Percentiles rank a stretch among this genome's conserved stretches.
phyloP scores from a whole-genome alignment of 2,113 vertebrate genomes.

The Ramphastos sulfuratus region DNA sequence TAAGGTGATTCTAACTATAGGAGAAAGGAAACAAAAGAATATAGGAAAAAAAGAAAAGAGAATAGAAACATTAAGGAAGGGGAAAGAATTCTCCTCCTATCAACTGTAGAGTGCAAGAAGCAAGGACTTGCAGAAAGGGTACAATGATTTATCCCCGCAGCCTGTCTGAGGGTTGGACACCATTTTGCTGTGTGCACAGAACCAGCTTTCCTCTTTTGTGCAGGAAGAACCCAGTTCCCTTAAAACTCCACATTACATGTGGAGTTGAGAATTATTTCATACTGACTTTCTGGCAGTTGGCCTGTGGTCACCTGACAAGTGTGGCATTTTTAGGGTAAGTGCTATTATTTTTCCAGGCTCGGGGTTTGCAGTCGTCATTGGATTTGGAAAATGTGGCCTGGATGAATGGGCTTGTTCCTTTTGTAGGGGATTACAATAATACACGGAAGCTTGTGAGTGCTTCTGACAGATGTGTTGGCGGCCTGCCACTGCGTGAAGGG shows the following conservation, averaged over 20 bases:
- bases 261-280: background rate
- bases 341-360: slow-evolving; percentile 68
- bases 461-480: slow-evolving; percentile 88
- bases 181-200: background rate
- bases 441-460: slow-evolving; percentile 84
- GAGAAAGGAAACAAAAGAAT: background rate
- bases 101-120: background rate
- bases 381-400: slow-evolving; percentile 78
- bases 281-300: slow-evolving; percentile 5
- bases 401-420: slow-evolving; percentile 78
- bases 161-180: background rate
- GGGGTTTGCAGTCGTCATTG: slow-evolving; percentile 75
- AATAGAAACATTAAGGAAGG: background rate
- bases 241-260: background rate
- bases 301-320: slow-evolving; percentile 50
- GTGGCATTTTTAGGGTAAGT: slow-evolving; percentile 41
- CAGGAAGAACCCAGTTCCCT: background rate
- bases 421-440: slow-evolving; percentile 85
- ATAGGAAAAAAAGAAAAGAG: background rate
- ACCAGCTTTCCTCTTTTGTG: background rate
- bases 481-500: slow-evolving; percentile 80
- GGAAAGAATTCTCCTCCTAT: background rate
- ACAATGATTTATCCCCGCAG: background rate
- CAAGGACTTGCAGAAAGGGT: background rate
- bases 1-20: background rate